Evolutionary conservation across 2,113 vertebrate species (phyloP).

Genomic region (Taxidea taxus): DNA sequence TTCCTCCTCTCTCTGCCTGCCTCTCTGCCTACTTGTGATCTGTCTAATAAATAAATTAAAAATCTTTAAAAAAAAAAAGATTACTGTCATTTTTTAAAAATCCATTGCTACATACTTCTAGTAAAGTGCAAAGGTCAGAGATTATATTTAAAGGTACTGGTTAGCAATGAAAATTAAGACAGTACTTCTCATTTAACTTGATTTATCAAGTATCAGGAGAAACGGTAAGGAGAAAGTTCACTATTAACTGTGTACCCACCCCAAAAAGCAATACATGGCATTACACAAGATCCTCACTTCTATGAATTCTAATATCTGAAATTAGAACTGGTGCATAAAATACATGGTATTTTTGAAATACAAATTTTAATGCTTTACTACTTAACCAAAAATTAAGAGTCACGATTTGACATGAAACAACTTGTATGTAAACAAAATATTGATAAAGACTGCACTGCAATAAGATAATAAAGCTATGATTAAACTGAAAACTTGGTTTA

Average conservation of each 20-base stretch:
- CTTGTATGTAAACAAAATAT: not conserved
- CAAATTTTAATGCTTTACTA: not conserved
- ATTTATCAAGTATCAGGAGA: not conserved
- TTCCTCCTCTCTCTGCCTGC: too few relatives aligned
- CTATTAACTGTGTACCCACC: not conserved
- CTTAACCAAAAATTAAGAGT: not conserved
- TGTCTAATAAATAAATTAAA: too few relatives aligned
- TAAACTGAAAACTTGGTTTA: not conserved
- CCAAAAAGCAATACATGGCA: not conserved
- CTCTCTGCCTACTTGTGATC: too few relatives aligned
- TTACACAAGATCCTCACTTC: not conserved
- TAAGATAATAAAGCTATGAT: conserved; percentile 2
- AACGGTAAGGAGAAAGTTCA: not conserved
- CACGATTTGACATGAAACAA: not conserved
- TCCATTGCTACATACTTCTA: not conserved
- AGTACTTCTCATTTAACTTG: not conserved
- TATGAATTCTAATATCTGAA: not conserved
- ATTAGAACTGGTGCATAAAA: not conserved
- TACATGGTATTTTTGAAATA: not conserved
- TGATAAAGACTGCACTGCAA: not conserved
- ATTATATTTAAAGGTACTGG: not conserved
- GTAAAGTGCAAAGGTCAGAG: not conserved
- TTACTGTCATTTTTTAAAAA: not conserved
- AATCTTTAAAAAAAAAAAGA: too few relatives aligned
- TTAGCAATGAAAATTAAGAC: not conserved